These are phyloP conservation scores for Rhaphigaster nebulosa DNA, from an alignment of 2,888 invertebrate genomes.

Conservation along the genomic window DNA sequence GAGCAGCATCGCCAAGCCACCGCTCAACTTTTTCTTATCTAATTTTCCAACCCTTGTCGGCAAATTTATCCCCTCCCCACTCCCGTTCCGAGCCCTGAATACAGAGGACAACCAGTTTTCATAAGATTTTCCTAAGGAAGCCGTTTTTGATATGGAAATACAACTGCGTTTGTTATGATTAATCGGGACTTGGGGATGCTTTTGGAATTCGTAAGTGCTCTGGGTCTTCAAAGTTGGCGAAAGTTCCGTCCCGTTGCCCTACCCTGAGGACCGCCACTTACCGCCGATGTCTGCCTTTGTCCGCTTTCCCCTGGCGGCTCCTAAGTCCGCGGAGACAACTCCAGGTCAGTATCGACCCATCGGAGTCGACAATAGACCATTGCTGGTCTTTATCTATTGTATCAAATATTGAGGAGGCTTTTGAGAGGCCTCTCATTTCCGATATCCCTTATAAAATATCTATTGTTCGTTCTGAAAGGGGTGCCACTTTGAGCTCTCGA, in stretches of 20 bases:
- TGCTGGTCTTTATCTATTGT: background rate
- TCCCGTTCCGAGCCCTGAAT: background rate
- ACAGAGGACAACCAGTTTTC: background rate
- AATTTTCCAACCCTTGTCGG: conserved; percentile 31
- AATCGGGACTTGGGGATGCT: background rate
- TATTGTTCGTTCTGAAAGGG: conserved; percentile 18
- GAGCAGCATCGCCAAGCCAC: background rate
- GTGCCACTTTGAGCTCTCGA: background rate
- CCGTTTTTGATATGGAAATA: conserved; percentile 9
- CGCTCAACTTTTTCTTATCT: conserved; percentile 31
- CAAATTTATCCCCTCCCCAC: background rate
- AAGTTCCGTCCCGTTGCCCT: background rate
- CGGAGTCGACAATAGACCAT: background rate
- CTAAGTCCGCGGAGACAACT: background rate
- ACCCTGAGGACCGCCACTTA: background rate
- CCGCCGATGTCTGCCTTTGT: background rate
- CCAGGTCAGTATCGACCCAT: conserved; percentile 18
- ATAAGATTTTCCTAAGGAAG: background rate
- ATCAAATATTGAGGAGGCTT: conserved; percentile 34
- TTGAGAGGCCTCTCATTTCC: conserved; percentile 25
- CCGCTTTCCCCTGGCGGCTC: background rate
- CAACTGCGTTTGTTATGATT: conserved; percentile 6
- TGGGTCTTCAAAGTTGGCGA: background rate
- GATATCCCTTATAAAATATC: conserved; percentile 36
- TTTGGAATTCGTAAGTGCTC: background rate